Percentiles rank a stretch among this genome's conserved stretches.
Conservation (phyloP, 2,888 invertebrate species). For the Conomelus anceps region DNA sequence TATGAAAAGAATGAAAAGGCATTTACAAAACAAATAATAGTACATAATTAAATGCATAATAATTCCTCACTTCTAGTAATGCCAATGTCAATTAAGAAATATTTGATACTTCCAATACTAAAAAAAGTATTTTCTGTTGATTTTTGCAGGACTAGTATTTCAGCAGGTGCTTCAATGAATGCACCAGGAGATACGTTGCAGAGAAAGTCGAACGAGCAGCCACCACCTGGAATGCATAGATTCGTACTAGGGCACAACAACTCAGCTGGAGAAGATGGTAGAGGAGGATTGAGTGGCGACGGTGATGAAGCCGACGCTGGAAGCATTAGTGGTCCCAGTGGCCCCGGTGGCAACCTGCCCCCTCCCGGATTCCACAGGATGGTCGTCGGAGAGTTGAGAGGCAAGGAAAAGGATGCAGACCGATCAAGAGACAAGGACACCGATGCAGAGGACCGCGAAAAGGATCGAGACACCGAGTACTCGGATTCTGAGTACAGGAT, state of each 20-base stretch:
- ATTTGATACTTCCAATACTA: too few species aligned
- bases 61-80: too few species aligned
- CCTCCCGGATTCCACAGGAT: constrained; percentile 37
- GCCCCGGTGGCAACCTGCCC: background rate
- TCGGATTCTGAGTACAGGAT: constrained; percentile 21
- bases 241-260: constrained; percentile 59
- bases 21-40: too few species aligned
- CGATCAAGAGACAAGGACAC: constrained; percentile 12
- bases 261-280: constrained; percentile 35
- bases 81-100: too few species aligned
- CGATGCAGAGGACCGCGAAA: constrained; percentile 20
- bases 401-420: constrained; percentile 7
- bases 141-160: background rate
- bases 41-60: too few species aligned
- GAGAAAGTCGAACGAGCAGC: constrained; percentile 30
- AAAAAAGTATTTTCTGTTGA: too few species aligned
- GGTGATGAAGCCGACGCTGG: background rate
- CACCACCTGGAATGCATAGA: constrained; percentile 52
- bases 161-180: background rate
- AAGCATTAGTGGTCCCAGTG: background rate
- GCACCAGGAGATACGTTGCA: background rate
- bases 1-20: too few species aligned
- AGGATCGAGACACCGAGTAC: constrained; percentile 19
- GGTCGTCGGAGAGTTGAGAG: constrained; percentile 30
- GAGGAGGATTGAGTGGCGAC: background rate